Conservation (phyloP, 2,113 vertebrate species). For the Indicator indicator region DNA sequence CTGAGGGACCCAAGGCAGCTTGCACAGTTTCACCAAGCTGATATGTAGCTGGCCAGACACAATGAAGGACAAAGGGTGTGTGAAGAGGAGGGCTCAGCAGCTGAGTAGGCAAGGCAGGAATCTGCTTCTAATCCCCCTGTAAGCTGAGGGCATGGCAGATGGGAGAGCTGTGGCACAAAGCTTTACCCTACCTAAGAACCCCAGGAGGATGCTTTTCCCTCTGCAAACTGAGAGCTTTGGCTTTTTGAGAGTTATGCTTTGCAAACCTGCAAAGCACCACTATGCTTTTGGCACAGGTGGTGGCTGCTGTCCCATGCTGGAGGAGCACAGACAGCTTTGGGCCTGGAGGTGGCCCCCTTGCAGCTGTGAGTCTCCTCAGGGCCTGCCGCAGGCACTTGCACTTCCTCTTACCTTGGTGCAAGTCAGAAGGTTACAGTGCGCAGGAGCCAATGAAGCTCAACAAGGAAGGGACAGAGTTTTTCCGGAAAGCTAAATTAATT, state of each 20-base stretch:
- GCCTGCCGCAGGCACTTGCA: not conserved
- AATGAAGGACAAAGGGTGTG: not conserved
- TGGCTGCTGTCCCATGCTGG: rapidly evolving
- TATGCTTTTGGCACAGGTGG: not conserved
- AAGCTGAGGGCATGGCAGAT: not conserved
- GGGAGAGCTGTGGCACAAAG: not conserved
- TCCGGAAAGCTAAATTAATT: not conserved
- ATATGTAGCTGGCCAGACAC: rapidly evolving
- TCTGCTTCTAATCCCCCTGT: not conserved
- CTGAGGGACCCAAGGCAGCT: not conserved
- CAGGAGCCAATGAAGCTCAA: not conserved
- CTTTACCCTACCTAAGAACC: not conserved
- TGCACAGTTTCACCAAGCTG: not conserved
- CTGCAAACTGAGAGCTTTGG: not conserved
- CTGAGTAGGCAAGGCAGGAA: not conserved
- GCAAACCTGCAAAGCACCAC: not conserved
- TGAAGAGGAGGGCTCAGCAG: not conserved
- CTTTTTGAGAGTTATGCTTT: not conserved
- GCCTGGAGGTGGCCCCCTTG: not conserved
- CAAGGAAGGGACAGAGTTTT: not conserved
- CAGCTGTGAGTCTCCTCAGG: rapidly evolving
- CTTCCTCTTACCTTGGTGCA: not conserved
- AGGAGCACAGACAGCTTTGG: not conserved
- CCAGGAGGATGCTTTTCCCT: not conserved
- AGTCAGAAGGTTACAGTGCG: not conserved